Conservation (phyloP, 1,140 invertebrate species). For the Cyphomyrmex costatus region DNA sequence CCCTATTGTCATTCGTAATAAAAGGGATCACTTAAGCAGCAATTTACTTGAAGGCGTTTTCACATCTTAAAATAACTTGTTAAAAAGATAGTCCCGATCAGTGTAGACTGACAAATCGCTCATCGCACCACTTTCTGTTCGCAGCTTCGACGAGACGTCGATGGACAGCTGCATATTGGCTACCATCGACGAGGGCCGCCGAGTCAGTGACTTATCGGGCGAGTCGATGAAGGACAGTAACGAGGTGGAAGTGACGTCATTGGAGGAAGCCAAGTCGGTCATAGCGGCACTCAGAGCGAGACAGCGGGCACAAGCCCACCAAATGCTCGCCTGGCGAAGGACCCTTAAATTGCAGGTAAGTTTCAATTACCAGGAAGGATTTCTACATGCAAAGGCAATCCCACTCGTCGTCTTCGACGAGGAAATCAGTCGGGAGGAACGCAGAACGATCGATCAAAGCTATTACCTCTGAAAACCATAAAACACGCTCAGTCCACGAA, state of each 20-base stretch:
- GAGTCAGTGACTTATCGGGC: conserved; percentile 74
- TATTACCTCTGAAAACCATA: conserved; percentile 58
- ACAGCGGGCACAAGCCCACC: conserved; percentile 86
- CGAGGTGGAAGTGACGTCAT: conserved; percentile 84
- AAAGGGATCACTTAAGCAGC: not conserved
- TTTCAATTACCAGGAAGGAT: conserved; percentile 33
- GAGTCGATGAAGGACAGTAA: conserved; percentile 69
- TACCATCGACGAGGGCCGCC: conserved; percentile 77
- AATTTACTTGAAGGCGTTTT: not conserved
- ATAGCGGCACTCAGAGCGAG: conserved; percentile 86
- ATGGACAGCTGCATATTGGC: conserved; percentile 83
- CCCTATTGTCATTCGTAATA: not conserved
- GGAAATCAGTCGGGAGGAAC: not conserved
- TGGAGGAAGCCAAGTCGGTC: conserved; percentile 87
- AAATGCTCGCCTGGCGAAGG: conserved; percentile 87
- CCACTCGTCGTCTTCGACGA: conserved; percentile 10
- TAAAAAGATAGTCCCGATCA: not conserved
- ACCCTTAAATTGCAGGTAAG: conserved; percentile 87
- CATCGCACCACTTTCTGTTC: conserved; percentile 68
- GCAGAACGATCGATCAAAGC: conserved; percentile 57
- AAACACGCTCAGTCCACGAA: conserved; percentile 41
- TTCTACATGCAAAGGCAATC: conserved; percentile 40
- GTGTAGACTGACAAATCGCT: conserved; percentile 16
- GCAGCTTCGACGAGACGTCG: conserved; percentile 85
- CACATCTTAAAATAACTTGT: not conserved